A percentile compares a stretch with the other conserved stretches of the same genome.
Evolutionary conservation across 2,888 invertebrate genomes (phyloP).

Genomic region (Xestia c-nigrum): DNA sequence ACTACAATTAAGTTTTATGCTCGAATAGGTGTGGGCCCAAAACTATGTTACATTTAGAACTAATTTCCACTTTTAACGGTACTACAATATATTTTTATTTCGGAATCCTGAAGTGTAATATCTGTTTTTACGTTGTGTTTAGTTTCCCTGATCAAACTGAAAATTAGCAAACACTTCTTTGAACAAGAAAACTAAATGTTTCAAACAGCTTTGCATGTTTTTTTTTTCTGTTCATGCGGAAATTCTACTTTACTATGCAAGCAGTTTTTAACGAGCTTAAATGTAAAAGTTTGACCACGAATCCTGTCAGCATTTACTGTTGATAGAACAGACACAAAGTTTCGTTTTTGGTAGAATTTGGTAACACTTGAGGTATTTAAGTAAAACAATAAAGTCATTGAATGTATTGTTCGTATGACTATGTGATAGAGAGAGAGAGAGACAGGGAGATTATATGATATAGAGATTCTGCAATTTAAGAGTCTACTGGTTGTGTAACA

Average conservation of each 20-base stretch:
- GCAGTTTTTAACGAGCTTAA: conserved; percentile 11
- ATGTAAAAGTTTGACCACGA: not conserved
- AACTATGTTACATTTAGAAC: conserved; percentile 18
- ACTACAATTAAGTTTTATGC: conserved; percentile 37
- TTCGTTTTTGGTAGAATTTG: not conserved
- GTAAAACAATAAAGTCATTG: not conserved
- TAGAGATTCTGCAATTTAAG: not conserved
- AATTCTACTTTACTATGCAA: not conserved
- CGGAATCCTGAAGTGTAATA: not conserved
- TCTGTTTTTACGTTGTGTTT: not conserved
- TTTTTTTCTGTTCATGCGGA: not conserved
- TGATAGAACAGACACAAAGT: not conserved
- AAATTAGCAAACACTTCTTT: conserved; percentile 35
- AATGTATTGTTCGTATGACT: not conserved
- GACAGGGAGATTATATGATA: no score
- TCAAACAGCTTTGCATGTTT: not conserved
- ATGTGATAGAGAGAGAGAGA: not conserved
- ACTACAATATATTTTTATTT: conserved; percentile 31
- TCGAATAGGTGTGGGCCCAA: not conserved
- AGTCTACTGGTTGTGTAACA: not conserved
- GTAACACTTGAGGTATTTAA: not conserved
- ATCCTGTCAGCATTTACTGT: not conserved
- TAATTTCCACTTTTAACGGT: conserved; percentile 25
- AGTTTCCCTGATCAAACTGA: conserved; percentile 23
- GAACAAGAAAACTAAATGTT: conserved; percentile 18